phyloP scores from a whole-genome alignment of 2,797 vertebrate genomes.

The Enteromius thamalakanensis region DNA sequence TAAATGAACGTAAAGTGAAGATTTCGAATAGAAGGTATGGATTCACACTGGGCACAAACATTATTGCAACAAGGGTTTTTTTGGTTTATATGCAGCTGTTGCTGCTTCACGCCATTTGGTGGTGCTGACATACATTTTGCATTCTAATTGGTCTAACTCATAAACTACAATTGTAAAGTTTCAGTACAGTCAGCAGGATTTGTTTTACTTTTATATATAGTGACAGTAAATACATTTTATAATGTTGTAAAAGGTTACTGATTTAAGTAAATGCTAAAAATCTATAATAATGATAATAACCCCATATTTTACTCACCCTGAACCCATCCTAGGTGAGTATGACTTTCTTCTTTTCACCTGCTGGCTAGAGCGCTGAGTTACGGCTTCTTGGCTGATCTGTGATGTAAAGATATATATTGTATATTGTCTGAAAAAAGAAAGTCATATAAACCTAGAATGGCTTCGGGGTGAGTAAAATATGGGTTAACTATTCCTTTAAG shows the following conservation, averaged over 20 bases:
- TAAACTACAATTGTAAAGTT: neutral
- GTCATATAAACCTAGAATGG: too few relatives aligned
- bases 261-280: neutral
- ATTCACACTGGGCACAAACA: neutral
- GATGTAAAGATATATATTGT: too few relatives aligned
- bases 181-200: neutral
- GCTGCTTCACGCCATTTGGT: neutral
- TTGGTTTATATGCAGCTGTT: neutral
- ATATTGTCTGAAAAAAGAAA: too few relatives aligned
- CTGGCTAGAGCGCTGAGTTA: too few relatives aligned
- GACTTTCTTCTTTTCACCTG: too few relatives aligned
- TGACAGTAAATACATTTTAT: neutral
- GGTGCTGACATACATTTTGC: neutral
- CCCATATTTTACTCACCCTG: too few relatives aligned
- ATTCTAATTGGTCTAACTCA: neutral
- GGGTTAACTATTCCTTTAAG: neutral
- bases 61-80: too few relatives aligned
- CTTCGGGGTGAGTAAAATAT: too few relatives aligned
- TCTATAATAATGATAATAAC: too few relatives aligned
- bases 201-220: neutral
- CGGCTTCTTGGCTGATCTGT: too few relatives aligned
- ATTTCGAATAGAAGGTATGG: neutral
- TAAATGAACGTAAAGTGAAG: neutral
- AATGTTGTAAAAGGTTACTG: neutral
- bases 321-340: too few relatives aligned